Evolutionary conservation across 1,140 invertebrate species (phyloP), one percentile per base, ranked within the genome.

Genomic region (Listronotus oregonensis): DNA sequence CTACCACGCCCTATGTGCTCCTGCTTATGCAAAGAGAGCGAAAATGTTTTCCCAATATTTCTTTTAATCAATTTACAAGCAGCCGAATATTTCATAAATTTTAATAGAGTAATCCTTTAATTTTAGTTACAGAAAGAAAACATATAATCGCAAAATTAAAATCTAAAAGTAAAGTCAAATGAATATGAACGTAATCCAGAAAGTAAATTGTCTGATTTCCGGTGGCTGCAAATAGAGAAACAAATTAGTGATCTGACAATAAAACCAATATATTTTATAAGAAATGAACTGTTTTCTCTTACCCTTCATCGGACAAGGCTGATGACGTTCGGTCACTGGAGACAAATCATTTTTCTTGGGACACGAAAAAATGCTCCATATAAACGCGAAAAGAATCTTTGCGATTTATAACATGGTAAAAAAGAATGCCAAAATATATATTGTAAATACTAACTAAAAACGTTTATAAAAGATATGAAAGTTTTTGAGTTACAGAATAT

Each of bases 291-390:
- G 55, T 58, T 58, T 58, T 58, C 55, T 55, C 37, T 40, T 55
- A 46, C 55, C 27, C 54, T 56, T 56, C 54, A 46, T 31, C 42
- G 55, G 43, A 58, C 55, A 58, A 31, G 40, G 42, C 40, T 32
- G 55, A 46, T 40, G 40, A 58, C 42, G 55, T 58, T 58, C 44
- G 55, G 55, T 58, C 55, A 58, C 55, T 58, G 42, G 55, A 58
- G 55, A 58, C 55, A 58, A 44, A 58, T 58, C 55, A 58, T 58
- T 58, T 58, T 58, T 58, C 55, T 43, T 18, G 40, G 21, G 55
- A 58, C 51, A 40, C 18, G 42, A 58, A 58, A 58, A 58, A 58
- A 46, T 44, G 43, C 42, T 10, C 43, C 43, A 15, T 46, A 46
- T 58, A 58, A 58, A 40, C 55, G 55, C 31, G 42, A 21, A 58